Evolutionary conservation across 2,797 vertebrate genomes (phyloP).

Genomic region (Anabas testudineus): DNA sequence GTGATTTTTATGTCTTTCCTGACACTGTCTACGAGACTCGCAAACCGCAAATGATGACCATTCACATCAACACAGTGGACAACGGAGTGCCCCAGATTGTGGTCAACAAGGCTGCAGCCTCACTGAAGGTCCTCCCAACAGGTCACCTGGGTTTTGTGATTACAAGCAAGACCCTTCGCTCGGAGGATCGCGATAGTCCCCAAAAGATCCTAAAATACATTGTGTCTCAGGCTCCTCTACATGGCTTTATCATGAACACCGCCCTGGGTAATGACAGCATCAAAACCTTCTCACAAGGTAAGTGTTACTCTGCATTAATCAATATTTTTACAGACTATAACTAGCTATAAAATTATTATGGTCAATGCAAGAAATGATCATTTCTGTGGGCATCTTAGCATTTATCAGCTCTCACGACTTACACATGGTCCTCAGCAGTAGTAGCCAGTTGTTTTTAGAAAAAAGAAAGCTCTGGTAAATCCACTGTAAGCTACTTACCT

Average conservation of each 20-base stretch:
- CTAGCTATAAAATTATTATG: neutral
- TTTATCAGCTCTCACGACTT: neutral
- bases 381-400: neutral
- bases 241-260: conserved; percentile 88
- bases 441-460: neutral
- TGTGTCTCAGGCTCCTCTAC: conserved; percentile 82
- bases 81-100: conserved; percentile 88
- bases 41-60: conserved; percentile 88
- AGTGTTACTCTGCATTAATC: conserved; percentile 29
- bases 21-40: conserved; percentile 86
- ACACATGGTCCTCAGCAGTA: neutral
- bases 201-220: conserved; percentile 86
- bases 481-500: too few species aligned
- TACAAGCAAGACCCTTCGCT: conserved; percentile 87
- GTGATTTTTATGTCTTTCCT: conserved; percentile 89
- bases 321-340: neutral
- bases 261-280: conserved; percentile 85
- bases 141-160: conserved; percentile 89
- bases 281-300: conserved; percentile 89
- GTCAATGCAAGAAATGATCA: neutral
- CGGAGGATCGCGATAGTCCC: conserved; percentile 86
- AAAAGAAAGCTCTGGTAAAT: neutral
- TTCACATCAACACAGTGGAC: conserved; percentile 87
- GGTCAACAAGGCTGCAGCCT: conserved; percentile 86
- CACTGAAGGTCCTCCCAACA: conserved; percentile 83